These are phyloP conservation scores for Seladonia tumulorum DNA, from an alignment of 2,888 invertebrate genomes.

Conservation along the genomic window DNA sequence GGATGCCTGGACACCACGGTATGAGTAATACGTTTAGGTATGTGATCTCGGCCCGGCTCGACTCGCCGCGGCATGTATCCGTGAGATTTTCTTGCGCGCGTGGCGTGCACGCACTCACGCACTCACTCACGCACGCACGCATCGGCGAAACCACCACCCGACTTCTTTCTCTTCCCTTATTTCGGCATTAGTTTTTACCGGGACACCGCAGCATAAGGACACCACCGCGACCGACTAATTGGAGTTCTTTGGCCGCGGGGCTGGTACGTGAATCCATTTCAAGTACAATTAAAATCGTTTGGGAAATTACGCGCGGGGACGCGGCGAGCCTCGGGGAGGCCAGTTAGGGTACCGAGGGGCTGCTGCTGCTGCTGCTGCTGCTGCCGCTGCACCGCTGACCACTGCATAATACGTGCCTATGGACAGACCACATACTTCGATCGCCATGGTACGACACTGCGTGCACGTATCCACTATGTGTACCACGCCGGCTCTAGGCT, in stretches of 20 bases:
- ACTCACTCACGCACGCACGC: slow-evolving; percentile 36
- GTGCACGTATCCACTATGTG: not conserved
- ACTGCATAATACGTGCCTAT: slow-evolving; percentile 2
- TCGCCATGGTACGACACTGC: not conserved
- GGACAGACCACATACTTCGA: slow-evolving; percentile 8
- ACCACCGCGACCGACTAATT: slow-evolving; percentile 64
- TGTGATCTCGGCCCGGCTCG: slow-evolving; percentile 37
- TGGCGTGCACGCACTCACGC: slow-evolving; percentile 50
- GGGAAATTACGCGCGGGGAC: slow-evolving; percentile 40
- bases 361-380: too few species aligned
- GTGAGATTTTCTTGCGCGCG: slow-evolving; percentile 61
- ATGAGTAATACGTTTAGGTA: slow-evolving; percentile 65
- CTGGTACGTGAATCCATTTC: slow-evolving; percentile 53
- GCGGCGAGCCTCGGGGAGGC: not conserved
- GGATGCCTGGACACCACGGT: slow-evolving; percentile 38
- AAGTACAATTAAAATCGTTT: slow-evolving; percentile 59
- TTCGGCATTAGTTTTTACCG: slow-evolving; percentile 67
- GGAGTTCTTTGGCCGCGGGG: slow-evolving; percentile 63
- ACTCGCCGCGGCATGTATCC: slow-evolving; percentile 36
- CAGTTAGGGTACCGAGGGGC: not conserved
- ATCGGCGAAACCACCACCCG: slow-evolving; percentile 32
- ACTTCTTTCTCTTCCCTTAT: slow-evolving; percentile 66
- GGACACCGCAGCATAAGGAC: slow-evolving; percentile 59
- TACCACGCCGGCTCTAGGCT: not conserved
- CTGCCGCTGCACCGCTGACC: not conserved